Evolutionary conservation across 1,140 invertebrate genomes (phyloP), one percentile per base, ranked within the genome.

Genomic region (Cotesia glomerata): DNA sequence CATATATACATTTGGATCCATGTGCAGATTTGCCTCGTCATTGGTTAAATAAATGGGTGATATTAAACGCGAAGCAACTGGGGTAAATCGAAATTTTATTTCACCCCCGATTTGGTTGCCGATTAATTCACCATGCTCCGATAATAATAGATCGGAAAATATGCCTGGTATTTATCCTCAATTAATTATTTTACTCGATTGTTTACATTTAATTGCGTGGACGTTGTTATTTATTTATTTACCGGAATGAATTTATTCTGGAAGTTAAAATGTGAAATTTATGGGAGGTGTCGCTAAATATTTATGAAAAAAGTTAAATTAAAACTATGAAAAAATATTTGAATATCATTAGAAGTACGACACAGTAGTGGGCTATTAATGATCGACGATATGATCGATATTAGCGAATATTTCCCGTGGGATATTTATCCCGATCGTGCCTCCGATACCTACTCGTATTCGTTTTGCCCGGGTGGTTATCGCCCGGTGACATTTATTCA

Each of bases 401-500:
- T 71, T 71, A 72, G 64, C 45, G 66, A 71, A 54, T 66, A 39
- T 59, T 66, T 75, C 74, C 69, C 70, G 14, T 26, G 65, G 69
- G 69, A 75, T 66, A 45, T 71, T 72, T 67, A 69, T 62, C 58
- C 72, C n/a, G 34, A 36, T 14, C 68, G 52, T 71, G 45, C 36
- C 54, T 49, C 49, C 74, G 70, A 72, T 72, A 75, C 56, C 64
- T 45, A 45, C 11, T 45, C 7, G 69, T 65, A 75, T 75, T 71
- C 62, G 52, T 64, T 71, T 49, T 39, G 35, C 63, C 69, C 64
- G 35, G 13, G 16, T 34, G 34, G 61, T 61, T 74, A 74, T 71
- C 69, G 68, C 59, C 32, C 54, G 64, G 49, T 73, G 72, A 73
- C 64, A 73, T 73, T 74, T 71, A 74, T 74, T 70, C 67, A 74